A percentile compares a stretch with the other conserved stretches of the same genome.
Evolutionary conservation across 2,888 invertebrate species (phyloP).

Genomic region (Ophion ventricosus): DNA sequence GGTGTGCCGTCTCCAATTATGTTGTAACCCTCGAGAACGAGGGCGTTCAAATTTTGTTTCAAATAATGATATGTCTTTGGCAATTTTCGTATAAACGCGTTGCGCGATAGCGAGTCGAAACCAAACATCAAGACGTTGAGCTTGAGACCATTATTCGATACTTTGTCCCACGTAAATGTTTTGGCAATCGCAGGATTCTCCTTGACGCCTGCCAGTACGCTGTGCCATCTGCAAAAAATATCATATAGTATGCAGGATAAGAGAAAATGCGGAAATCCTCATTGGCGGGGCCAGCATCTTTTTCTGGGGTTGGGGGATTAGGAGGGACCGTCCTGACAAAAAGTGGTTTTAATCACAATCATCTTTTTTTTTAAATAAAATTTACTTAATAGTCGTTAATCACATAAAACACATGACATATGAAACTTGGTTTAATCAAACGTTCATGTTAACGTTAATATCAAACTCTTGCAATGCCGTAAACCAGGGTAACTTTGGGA

Average conservation of each 20-base stretch:
- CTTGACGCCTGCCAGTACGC: slow-evolving; percentile 87
- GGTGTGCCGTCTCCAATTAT: slow-evolving; percentile 95
- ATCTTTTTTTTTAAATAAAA: too few species aligned
- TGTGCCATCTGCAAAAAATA: slow-evolving; percentile 85
- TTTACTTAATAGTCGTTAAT: too few species aligned
- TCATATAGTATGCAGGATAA: neutral
- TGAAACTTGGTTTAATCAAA: too few species aligned
- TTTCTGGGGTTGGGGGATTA: too few species aligned
- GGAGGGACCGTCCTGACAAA: too few species aligned
- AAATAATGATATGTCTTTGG: slow-evolving; percentile 90
- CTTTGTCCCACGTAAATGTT: slow-evolving; percentile 83
- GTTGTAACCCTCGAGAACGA: slow-evolving; percentile 90
- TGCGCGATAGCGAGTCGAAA: slow-evolving; percentile 94
- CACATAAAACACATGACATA: too few species aligned
- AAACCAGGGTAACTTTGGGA: too few species aligned
- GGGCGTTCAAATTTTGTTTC: slow-evolving; percentile 86
- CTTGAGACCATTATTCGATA: slow-evolving; percentile 83
- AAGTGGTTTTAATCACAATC: neutral
- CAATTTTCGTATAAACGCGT: slow-evolving; percentile 91
- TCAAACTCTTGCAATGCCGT: too few species aligned
- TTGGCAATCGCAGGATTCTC: slow-evolving; percentile 83
- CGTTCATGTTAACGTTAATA: too few species aligned
- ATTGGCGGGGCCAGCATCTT: too few species aligned
- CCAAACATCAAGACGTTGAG: slow-evolving; percentile 93
- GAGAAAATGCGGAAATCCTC: neutral